Evolutionary conservation across 2,888 invertebrate species (phyloP), one percentile per base, ranked within the genome.

Genomic region (Notodonta dromedarius): DNA sequence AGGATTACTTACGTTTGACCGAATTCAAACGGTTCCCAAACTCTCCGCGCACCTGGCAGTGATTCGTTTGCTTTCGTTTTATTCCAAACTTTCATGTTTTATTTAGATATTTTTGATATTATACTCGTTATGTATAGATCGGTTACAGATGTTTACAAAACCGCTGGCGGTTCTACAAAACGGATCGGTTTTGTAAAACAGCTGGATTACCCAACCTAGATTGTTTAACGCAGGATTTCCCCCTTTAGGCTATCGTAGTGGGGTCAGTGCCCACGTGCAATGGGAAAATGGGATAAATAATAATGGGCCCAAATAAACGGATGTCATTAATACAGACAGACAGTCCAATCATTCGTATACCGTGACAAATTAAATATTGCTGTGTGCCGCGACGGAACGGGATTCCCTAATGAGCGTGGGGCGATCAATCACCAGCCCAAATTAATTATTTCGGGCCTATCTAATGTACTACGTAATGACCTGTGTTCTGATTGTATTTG

Each of bases 351-450:
- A 50, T 50, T 50, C 16, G 16, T 50, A 8, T 9, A 7, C 53
- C 32, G 39, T 35, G 42, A 16, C 16, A 50, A 50, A 50, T 16
- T 50, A 16, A 50, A 50, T 50, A 50, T 50, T 50, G 40, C 39
- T 14, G 48, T 39, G 51, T 56, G 35, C 35, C 35, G 35, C 13
- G 2, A 3, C 53, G 16, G 78, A 80, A 80, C 77, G 71, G 67
- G 70, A 78, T 78, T 78, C 78, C 78, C 77, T 77, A 77, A 82
- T 83, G 82, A 80, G 80, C 76, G 24, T 59, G 67, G 66, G 70
- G 69, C 73, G 85, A 83, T 83, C 80, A 78, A 56, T 56, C 56
- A 56, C 56, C 12, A 13, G 44, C 8, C 24, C n/a, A 12, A 56
- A 56, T 56, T 84, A 84, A 87, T 87, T 85, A 85, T 54, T 54